A percentile compares a stretch with the other conserved stretches of the same genome.
These are phyloP conservation scores for Cyrtorhinus lividipennis DNA, from an alignment of 1,140 invertebrate genomes.

Conservation along the genomic window DNA sequence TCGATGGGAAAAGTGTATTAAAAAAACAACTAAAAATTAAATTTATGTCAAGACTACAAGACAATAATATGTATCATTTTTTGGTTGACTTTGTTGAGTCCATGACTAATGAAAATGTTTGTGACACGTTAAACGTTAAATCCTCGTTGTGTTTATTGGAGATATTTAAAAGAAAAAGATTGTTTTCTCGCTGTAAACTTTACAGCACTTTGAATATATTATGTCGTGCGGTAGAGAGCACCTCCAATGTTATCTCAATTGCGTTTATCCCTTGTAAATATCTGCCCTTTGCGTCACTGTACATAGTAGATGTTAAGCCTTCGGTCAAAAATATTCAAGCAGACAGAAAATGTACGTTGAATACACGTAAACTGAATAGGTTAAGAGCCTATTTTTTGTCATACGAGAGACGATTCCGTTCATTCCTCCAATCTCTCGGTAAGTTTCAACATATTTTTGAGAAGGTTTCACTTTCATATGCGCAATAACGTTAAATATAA, in stretches of 20 bases:
- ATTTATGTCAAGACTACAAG: background rate
- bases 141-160: background rate
- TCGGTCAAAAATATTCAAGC: background rate
- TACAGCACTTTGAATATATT: background rate
- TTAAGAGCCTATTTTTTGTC: background rate
- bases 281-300: background rate
- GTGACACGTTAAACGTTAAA: background rate
- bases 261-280: background rate
- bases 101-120: background rate
- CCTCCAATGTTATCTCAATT: background rate
- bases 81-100: background rate
- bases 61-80: slow-evolving; percentile 1
- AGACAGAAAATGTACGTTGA: background rate
- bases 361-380: background rate
- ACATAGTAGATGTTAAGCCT: background rate
- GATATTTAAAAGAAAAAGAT: background rate
- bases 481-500: too few species aligned
- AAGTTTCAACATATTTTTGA: background rate
- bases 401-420: background rate
- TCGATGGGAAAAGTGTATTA: background rate
- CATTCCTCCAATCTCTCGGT: background rate
- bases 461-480: background rate
- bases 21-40: slow-evolving; percentile 1
- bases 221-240: background rate
- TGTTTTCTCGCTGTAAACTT: background rate